These are phyloP conservation scores for Calliphora vicina DNA, from an alignment of 1,140 invertebrate species.

Conservation along the genomic window DNA sequence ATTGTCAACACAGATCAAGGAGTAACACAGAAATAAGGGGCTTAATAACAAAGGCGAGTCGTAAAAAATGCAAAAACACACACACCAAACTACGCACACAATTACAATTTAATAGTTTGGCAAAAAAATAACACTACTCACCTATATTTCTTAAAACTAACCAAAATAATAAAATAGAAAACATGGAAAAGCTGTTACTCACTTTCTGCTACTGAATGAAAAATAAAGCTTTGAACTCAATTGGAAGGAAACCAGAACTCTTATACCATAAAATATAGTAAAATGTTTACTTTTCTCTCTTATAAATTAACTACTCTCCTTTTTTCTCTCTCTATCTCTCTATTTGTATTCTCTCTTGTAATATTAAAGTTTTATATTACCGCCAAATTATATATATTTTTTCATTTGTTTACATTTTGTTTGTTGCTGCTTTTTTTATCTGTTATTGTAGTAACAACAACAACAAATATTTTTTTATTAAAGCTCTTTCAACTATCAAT, in stretches of 20 bases:
- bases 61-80: background rate
- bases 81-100: background rate
- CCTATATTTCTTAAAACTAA: background rate
- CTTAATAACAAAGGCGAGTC: background rate
- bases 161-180: background rate
- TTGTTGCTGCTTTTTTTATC: background rate
- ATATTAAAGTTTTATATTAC: slow-evolving; percentile 17
- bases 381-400: slow-evolving; percentile 9
- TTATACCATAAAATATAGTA: background rate
- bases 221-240: background rate
- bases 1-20: slow-evolving; percentile 8
- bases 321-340: background rate
- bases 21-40: background rate
- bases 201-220: background rate
- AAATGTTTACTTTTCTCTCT: background rate
- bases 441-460: background rate
- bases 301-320: background rate
- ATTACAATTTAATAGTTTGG: background rate
- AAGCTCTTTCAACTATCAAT: slow-evolving; percentile 25
- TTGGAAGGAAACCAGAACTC: background rate
- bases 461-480: background rate
- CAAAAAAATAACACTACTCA: background rate
- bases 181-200: background rate
- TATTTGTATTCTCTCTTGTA: background rate
- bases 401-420: background rate